Evolutionary conservation across 2,797 vertebrate genomes (phyloP).

Genomic region (Sebastes trivittatus): DNA sequence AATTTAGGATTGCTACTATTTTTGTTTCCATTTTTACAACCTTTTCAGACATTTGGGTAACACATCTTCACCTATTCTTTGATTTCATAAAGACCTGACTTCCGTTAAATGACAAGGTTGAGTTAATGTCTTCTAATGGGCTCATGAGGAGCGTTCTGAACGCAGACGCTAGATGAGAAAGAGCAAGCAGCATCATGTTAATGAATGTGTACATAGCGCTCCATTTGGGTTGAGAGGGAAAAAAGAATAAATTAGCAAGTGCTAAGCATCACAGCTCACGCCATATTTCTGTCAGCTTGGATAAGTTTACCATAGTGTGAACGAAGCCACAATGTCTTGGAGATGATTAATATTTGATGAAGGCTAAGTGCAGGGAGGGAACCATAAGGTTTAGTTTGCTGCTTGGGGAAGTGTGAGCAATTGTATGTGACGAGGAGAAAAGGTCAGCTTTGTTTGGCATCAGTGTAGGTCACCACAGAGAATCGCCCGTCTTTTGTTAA

Average conservation of each 20-base stretch:
- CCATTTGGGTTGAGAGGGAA: conserved; percentile 37
- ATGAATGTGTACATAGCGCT: conserved; percentile 64
- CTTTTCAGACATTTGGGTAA: not conserved
- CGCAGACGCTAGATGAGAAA: conserved; percentile 25
- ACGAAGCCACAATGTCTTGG: conserved; percentile 49
- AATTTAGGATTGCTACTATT: not conserved
- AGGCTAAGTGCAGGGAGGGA: conserved; percentile 64
- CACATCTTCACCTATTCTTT: conserved; percentile 6
- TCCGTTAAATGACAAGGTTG: conserved; percentile 42
- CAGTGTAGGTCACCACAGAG: conserved; percentile 33
- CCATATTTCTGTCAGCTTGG: conserved; percentile 53
- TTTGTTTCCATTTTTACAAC: not conserved
- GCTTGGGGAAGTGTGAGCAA: conserved; percentile 53
- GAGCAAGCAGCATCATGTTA: conserved; percentile 34
- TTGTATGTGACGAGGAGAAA: conserved; percentile 54
- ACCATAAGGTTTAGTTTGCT: conserved; percentile 41
- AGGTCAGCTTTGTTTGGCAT: conserved; percentile 67
- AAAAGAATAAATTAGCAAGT: conserved; percentile 46
- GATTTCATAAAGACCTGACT: conserved; percentile 27
- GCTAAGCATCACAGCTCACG: conserved; percentile 51
- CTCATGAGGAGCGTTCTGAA: conserved; percentile 27
- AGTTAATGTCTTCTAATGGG: conserved; percentile 55
- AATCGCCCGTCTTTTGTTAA: conserved; percentile 12
- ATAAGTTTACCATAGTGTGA: conserved; percentile 53
- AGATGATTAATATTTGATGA: conserved; percentile 73